Conservation (phyloP, 2,113 vertebrate genomes). For the Lethenteron camtschaticum region DNA sequence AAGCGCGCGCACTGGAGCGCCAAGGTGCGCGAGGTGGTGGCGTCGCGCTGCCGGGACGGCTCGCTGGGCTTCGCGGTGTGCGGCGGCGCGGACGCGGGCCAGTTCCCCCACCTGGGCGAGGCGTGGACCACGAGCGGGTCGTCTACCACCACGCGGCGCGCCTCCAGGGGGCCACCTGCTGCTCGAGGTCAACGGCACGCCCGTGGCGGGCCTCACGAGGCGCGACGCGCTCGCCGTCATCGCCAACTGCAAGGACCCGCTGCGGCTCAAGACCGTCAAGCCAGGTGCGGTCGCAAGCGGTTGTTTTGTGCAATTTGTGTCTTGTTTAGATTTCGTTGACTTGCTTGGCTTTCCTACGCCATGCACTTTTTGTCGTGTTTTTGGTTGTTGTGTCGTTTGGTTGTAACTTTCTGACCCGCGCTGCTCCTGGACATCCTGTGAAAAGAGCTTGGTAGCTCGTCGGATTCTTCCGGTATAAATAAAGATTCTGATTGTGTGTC, state of each 20-base stretch:
- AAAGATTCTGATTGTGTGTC: too few species aligned
- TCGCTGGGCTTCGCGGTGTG: constrained; percentile 43
- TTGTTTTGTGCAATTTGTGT: too few species aligned
- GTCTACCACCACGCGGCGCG: constrained; percentile 40
- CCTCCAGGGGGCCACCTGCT: constrained; percentile 40
- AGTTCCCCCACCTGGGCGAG: constrained; percentile 67
- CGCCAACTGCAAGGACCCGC: constrained; percentile 66
- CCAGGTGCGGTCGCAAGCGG: constrained; percentile 34
- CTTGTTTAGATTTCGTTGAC: too few species aligned
- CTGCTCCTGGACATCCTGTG: too few species aligned
- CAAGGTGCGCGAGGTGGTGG: constrained; percentile 64
- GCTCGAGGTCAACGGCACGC: constrained; percentile 82
- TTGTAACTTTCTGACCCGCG: too few species aligned
- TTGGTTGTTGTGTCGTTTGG: too few species aligned
- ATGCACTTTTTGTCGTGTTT: too few species aligned
- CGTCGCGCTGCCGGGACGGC: constrained; percentile 52
- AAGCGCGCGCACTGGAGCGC: constrained; percentile 79
- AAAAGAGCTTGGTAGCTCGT: too few species aligned
- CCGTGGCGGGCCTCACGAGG: constrained; percentile 75
- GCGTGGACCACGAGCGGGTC: constrained; percentile 23
- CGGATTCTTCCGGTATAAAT: too few species aligned
- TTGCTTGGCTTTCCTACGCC: too few species aligned
- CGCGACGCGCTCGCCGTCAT: constrained; percentile 72
- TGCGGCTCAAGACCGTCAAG: constrained; percentile 68
- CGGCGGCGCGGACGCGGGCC: constrained; percentile 64